Percentiles rank a stretch among this genome's conserved stretches.
Evolutionary conservation across 1,140 invertebrate genomes (phyloP).

Genomic region (Halictus rubicundus): DNA sequence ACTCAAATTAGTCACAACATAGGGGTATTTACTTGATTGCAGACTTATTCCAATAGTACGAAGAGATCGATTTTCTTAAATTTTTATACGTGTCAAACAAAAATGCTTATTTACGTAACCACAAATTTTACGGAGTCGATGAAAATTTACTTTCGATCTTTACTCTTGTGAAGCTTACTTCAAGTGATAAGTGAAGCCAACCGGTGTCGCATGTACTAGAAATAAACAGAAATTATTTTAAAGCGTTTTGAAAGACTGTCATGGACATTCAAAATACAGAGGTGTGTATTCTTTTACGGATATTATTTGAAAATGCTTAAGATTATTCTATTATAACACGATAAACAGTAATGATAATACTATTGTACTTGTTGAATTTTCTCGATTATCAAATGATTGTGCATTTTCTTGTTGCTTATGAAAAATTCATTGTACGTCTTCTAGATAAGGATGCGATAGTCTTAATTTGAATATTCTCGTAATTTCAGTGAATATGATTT

Average conservation of each 20-base stretch:
- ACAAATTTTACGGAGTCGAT: not conserved
- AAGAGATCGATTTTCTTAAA: not conserved
- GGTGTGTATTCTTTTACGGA: slow-evolving; percentile 4
- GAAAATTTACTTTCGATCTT: slow-evolving; percentile 11
- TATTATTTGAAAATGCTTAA: not conserved
- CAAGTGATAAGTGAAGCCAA: slow-evolving; percentile 1
- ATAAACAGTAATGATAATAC: not conserved
- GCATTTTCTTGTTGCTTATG: slow-evolving; percentile 33
- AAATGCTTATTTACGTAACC: slow-evolving; percentile 26
- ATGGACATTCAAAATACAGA: slow-evolving; percentile 8
- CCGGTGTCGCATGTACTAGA: slow-evolving; percentile 12
- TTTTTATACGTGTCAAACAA: not conserved
- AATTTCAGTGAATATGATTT: not conserved
- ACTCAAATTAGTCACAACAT: not conserved
- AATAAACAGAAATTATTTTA: slow-evolving; percentile 27
- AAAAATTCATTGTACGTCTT: slow-evolving; percentile 11
- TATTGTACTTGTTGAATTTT: slow-evolving; percentile 13
- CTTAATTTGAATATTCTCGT: not conserved
- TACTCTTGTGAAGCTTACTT: slow-evolving; percentile 6
- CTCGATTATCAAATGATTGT: slow-evolving; percentile 35
- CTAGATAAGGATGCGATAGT: slow-evolving; percentile 10
- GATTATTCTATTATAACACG: not conserved
- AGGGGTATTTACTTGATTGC: slow-evolving; percentile 2
- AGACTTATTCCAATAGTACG: not conserved
- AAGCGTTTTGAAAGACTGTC: slow-evolving; percentile 12